phyloP scores from a whole-genome alignment of 2,888 invertebrate species.

The Alentia gelatinosa region DNA sequence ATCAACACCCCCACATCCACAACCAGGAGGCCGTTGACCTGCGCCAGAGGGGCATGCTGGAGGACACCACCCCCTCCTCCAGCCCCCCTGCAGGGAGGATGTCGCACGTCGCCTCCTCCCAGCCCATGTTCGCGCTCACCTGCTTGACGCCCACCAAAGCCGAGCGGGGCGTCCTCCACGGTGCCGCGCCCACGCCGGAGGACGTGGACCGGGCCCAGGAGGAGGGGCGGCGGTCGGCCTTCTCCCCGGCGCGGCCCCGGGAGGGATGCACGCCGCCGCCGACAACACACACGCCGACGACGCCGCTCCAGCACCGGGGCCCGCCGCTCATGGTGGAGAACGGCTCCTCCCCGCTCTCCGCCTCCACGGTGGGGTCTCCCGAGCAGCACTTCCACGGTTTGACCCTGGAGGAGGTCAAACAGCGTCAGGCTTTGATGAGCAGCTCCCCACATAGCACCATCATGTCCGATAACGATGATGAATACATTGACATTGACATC shows the following conservation, averaged over 20 bases:
- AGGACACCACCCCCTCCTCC: background rate
- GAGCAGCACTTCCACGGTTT: background rate
- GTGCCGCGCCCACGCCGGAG: background rate
- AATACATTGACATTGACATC: background rate
- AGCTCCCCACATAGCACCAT: background rate
- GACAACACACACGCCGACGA: background rate
- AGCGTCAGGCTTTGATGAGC: background rate
- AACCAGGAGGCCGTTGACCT: background rate
- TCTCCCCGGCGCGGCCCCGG: background rate
- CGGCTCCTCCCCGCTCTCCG: background rate
- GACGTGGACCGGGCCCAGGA: background rate
- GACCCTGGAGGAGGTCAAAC: background rate
- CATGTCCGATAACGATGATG: slow-evolving; percentile 6
- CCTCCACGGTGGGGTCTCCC: background rate
- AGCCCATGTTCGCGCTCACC: background rate
- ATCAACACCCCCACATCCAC: background rate
- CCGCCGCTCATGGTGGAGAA: background rate
- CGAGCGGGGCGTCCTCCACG: background rate
- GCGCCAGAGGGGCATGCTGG: background rate
- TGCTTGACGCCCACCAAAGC: too few species aligned
- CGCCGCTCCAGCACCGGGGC: background rate
- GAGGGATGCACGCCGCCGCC: background rate
- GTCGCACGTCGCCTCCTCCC: background rate
- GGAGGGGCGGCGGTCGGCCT: background rate
- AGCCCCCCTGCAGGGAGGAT: background rate